Conservation (phyloP, 2,113 vertebrate species). For the Pseudopipra pipra region DNA sequence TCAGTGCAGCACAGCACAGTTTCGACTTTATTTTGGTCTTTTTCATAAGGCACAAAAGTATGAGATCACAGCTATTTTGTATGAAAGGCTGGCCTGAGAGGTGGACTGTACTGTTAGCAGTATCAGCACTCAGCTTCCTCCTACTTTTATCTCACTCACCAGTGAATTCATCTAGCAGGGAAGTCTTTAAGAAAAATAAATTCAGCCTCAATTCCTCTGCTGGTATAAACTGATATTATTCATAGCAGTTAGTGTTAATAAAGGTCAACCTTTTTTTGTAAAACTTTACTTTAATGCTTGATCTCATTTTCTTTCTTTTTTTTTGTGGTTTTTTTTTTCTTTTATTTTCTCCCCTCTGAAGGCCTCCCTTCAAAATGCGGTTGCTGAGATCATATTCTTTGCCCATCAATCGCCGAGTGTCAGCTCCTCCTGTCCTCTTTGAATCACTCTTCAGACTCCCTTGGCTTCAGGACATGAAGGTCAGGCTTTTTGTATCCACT, state of each 20-base stretch:
- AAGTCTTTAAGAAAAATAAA: constrained; percentile 45
- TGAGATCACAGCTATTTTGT: constrained; percentile 19
- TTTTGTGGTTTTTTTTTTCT: no score
- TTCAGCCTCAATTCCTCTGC: neutral
- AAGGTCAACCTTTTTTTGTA: neutral
- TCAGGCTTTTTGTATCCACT: constrained; percentile 28
- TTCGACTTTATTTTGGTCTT: neutral
- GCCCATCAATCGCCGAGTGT: neutral
- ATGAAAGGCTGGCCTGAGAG: neutral
- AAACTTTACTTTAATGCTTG: neutral
- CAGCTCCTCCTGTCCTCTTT: constrained; percentile 1
- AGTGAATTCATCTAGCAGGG: neutral
- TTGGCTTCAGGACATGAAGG: neutral
- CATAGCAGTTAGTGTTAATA: neutral
- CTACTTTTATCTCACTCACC: neutral
- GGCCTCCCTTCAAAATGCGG: neutral
- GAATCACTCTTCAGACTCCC: neutral
- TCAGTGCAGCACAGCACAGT: neutral
- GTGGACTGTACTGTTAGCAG: neutral
- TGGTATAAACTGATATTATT: constrained; percentile 21
- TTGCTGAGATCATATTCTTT: constrained; percentile 28
- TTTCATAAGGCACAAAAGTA: neutral
- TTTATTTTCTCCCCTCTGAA: rapidly evolving
- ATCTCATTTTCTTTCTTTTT: neutral
- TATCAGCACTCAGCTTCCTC: constrained; percentile 4